Base-by-base conservation (phyloP, 1,140 invertebrate species). In the Drosophila bocqueti region DNA sequence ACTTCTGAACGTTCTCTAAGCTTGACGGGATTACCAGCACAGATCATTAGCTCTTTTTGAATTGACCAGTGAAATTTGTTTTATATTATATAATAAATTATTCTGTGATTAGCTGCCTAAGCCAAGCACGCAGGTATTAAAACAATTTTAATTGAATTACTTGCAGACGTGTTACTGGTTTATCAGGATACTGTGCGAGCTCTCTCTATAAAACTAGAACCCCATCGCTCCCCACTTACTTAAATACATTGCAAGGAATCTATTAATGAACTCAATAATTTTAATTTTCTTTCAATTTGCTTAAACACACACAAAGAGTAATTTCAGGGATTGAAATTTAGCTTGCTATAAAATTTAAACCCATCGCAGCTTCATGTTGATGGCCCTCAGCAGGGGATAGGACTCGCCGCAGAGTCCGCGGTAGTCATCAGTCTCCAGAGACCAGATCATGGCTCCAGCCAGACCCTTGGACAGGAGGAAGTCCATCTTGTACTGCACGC, bases 401-500 rank as follows among this genome's bases (percentile, higher is more conserved):
- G 49, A 91, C 92, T 84, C 91, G 78, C 84, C 93, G 79, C 96
- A 96, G 11, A 94, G 93, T 0, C 96, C 96, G n/a, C 93, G 93
- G 85, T 96, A 97, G 87, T 96, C 96, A 64, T 96, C 96, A 0
- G 95, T 96, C 83, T 96, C 96, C 45, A 96, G 94, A 36, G 96
- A 96, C 96, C 96, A 97, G 7, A 97, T 94, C 96, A 97, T 97
- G 2, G 96, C 94, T 10, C 97, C 97, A 1, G 94, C 96, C 5
- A 97, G 81, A 8, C 94, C 94, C 79, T 95, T 76, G 1, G 57
- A 42, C 16, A 85, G 67, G 2, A 90, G 81, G 18, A 85, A 92
- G 40, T 91, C 81, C 76, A 89, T 89, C 52, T 93, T 93, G 50
- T 71, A 76, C 47, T 90, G 94, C 49, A 91, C 83, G 68, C 92